Evolutionary conservation across 2,888 invertebrate species (phyloP), one percentile per base, ranked within the genome.

Genomic region (Pandemis corylana): DNA sequence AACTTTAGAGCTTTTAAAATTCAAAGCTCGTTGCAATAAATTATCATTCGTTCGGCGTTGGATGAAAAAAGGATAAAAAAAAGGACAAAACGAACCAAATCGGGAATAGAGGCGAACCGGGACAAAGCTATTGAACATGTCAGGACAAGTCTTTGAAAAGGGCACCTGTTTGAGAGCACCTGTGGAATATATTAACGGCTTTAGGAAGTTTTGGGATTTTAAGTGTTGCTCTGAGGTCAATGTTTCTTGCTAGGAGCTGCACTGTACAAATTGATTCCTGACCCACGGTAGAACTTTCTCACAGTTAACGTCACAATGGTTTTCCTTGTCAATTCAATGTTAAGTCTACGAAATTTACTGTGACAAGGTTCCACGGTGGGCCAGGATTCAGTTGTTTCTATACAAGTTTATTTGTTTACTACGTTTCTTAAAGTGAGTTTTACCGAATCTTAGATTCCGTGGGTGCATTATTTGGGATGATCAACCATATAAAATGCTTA

Each of bases 91-190:
- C 84, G 84, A 80, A 84, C 85, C 84, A 86, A 90, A 87, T 88
- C 84, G 84, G 85, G 83, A 81, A 84, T 87, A 87, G 87, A 80
- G 85, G 85, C 84, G 84, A 87, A 80, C 85, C 81, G 85, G 86
- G 85, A 90, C 88, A 90, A 88, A 88, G 83, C 86, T 51, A 90
- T 89, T 89, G 89, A 89, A 89, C 92, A 87, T 91, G 93, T 92
- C 87, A 86, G 87, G 87, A 92, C 92, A 81, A 90, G 92, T 89
- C 85, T 71, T 72, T 77, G 72, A 82, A 82, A 78, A 78, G 77
- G 81, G 83, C 92, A 92, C 92, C 91, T 93, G 93, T 90, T 88
- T 85, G 80, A 84, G 83, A 86, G 86, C 92, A 93, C 92, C 91
- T 92, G 92, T 91, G 88, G 89, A 85, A 89, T 91, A 90, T 81